Conservation (phyloP, 2,888 invertebrate species). For the Spicauda simplicius region DNA sequence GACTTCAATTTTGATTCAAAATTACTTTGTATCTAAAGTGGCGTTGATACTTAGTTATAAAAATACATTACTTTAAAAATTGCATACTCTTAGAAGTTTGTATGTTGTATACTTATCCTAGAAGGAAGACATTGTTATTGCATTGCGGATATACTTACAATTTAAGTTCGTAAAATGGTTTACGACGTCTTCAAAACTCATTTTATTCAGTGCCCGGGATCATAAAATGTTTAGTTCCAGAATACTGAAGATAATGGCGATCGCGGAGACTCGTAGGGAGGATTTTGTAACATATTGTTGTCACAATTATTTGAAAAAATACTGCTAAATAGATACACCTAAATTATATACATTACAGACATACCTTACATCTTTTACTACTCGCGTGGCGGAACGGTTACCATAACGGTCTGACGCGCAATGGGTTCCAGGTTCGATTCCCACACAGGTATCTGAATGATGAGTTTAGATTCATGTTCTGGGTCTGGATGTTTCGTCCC, state of each 20-base stretch:
- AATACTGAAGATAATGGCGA: conserved; percentile 24
- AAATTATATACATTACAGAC: too few relatives aligned
- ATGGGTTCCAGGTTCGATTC: too few relatives aligned
- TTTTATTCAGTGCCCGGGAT: conserved; percentile 30
- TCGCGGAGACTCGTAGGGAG: not conserved
- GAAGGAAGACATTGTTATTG: conserved; percentile 25
- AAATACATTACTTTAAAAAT: conserved; percentile 1
- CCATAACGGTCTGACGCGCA: too few relatives aligned
- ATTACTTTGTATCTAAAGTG: too few relatives aligned
- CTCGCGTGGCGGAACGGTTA: too few relatives aligned
- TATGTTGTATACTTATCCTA: not conserved
- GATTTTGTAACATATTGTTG: conserved; percentile 20
- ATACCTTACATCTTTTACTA: too few relatives aligned
- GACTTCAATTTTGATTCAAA: too few relatives aligned
- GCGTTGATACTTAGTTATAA: too few relatives aligned
- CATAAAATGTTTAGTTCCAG: conserved; percentile 16
- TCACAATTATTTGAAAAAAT: not conserved
- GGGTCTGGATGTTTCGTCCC: too few relatives aligned
- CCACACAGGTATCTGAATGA: too few relatives aligned
- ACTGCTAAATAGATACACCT: too few relatives aligned
- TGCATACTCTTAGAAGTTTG: not conserved
- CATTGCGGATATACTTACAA: conserved; percentile 22
- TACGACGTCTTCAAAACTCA: conserved; percentile 31
- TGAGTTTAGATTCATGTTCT: too few relatives aligned
- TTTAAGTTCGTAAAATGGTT: conserved; percentile 32